Conservation (phyloP, 2,888 invertebrate species). For the Synergus itoensis region DNA sequence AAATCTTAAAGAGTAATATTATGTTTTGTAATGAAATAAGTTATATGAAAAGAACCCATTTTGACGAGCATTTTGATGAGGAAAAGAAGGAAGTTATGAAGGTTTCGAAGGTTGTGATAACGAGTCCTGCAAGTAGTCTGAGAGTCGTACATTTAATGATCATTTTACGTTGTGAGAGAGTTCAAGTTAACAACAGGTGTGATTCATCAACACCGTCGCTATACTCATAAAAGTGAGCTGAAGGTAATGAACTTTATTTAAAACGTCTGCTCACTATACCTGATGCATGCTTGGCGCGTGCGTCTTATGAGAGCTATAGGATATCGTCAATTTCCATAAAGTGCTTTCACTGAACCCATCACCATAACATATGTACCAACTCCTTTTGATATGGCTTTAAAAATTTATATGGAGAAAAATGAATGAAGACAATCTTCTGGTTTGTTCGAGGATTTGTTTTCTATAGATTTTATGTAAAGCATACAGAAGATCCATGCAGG, state of each 20-base stretch:
- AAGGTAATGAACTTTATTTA: conserved; percentile 68
- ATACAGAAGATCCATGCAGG: too few species aligned
- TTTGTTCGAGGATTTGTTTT: too few species aligned
- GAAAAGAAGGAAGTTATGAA: neutral
- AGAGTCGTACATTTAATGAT: conserved; percentile 4
- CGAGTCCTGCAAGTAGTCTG: neutral
- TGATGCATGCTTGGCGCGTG: conserved; percentile 63
- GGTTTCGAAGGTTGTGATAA: neutral
- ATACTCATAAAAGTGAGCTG: conserved; percentile 20
- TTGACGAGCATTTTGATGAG: neutral
- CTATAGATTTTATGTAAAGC: too few species aligned
- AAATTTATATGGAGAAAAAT: neutral
- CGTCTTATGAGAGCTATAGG: conserved; percentile 49
- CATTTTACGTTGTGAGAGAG: neutral
- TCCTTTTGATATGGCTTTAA: neutral
- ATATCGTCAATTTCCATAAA: neutral
- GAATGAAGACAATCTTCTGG: neutral
- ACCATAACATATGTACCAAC: too few species aligned
- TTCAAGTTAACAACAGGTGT: conserved; percentile 26
- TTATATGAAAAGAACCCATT: too few species aligned
- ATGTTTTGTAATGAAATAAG: neutral
- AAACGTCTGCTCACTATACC: conserved; percentile 62
- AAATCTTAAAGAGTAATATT: neutral
- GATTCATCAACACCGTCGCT: conserved; percentile 18
- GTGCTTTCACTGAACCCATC: neutral